phyloP scores from a whole-genome alignment of 2,888 invertebrate species.

The Sisyra nigra region DNA sequence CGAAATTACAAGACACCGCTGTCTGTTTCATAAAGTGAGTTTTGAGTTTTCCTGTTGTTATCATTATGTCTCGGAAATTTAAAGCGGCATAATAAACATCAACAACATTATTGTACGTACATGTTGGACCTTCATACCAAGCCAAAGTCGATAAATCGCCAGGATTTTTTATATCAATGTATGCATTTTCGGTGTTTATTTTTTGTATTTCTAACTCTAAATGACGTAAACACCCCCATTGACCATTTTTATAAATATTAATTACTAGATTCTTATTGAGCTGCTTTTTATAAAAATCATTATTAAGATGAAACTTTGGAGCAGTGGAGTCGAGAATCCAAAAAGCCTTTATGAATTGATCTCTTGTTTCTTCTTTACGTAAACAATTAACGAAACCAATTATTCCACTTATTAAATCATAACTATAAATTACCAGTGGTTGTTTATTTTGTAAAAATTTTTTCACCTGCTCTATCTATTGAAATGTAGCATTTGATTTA shows the following conservation, averaged over 20 bases:
- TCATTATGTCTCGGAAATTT: slow-evolving; percentile 90
- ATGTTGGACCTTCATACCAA: slow-evolving; percentile 61
- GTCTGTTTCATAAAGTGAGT: slow-evolving; percentile 58
- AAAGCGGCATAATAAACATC: slow-evolving; percentile 58
- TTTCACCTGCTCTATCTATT: slow-evolving; percentile 35
- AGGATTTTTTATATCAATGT: slow-evolving; percentile 54
- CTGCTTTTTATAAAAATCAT: slow-evolving; percentile 48
- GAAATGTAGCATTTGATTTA: slow-evolving; percentile 26
- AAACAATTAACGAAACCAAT: slow-evolving; percentile 80
- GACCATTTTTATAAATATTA: slow-evolving; percentile 52
- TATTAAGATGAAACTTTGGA: slow-evolving; percentile 44
- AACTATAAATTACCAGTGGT: slow-evolving; percentile 43
- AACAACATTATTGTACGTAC: slow-evolving; percentile 15
- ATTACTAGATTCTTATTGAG: slow-evolving; percentile 57
- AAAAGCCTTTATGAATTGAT: slow-evolving; percentile 38
- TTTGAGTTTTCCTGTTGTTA: slow-evolving; percentile 76
- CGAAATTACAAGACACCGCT: slow-evolving; percentile 31
- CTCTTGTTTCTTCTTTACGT: slow-evolving; percentile 57
- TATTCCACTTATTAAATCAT: slow-evolving; percentile 57
- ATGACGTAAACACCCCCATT: slow-evolving; percentile 44
- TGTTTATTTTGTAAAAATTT: slow-evolving; percentile 22
- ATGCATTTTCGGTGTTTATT: slow-evolving; percentile 47
- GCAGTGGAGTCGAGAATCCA: slow-evolving; percentile 45
- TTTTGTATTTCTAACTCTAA: slow-evolving; percentile 43
- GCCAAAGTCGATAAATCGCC: slow-evolving; percentile 75